A percentile compares a stretch with the other conserved stretches of the same genome.
phyloP scores from a whole-genome alignment of 1,140 invertebrate genomes.

The Oncopeltus fasciatus region DNA sequence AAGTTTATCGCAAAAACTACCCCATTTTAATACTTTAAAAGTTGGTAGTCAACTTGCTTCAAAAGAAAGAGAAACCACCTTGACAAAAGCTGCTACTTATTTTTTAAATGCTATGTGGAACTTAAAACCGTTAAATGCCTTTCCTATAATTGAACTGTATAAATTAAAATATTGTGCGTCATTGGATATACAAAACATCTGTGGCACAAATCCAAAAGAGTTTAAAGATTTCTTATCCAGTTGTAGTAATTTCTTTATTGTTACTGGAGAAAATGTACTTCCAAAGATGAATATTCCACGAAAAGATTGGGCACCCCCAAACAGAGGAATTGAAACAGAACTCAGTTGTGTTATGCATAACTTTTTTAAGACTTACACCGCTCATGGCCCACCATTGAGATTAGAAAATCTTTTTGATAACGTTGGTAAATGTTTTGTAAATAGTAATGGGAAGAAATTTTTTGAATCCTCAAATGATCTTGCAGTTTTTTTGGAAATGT shows the following conservation, averaged over 20 bases:
- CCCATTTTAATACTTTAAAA: too few relatives aligned
- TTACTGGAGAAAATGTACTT: background rate
- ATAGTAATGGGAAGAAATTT: background rate
- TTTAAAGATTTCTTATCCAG: background rate
- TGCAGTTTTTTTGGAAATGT: background rate
- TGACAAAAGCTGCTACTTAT: too few relatives aligned
- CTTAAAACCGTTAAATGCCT: too few relatives aligned
- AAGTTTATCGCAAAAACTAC: too few relatives aligned
- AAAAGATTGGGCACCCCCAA: background rate
- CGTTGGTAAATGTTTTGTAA: background rate
- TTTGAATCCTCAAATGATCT: background rate
- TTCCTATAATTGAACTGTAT: background rate
- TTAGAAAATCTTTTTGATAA: background rate
- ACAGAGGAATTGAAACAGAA: background rate
- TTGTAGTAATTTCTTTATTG: background rate
- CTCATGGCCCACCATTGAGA: background rate
- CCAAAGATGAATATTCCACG: background rate
- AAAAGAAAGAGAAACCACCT: too few relatives aligned
- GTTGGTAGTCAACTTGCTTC: too few relatives aligned
- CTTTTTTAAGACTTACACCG: background rate
- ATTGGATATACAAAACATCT: background rate
- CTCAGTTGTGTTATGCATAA: background rate
- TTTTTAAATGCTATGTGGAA: too few relatives aligned
- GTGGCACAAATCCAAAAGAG: background rate
- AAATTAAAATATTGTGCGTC: background rate